Conservation (phyloP, 1,140 invertebrate genomes). For the Leptopilina boulardi region DNA sequence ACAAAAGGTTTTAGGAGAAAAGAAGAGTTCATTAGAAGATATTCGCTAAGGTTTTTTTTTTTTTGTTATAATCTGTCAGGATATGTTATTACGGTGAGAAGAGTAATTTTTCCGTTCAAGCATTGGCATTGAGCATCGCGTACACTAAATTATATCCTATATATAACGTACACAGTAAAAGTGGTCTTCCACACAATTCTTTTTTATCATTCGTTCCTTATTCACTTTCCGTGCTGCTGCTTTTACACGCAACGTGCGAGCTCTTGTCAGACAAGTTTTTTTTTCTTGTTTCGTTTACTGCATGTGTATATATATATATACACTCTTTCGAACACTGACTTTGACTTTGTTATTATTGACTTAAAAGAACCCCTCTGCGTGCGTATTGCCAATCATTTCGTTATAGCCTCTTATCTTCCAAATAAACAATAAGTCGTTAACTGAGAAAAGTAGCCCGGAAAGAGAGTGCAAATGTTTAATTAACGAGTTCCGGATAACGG, state of each 20-base stretch:
- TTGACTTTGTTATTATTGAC: background rate
- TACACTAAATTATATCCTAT: background rate
- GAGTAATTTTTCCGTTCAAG: background rate
- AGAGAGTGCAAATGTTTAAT: slow-evolving; percentile 13
- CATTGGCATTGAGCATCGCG: background rate
- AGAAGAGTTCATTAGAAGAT: too few species aligned
- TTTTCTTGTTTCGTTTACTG: background rate
- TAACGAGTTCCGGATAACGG: slow-evolving; percentile 10
- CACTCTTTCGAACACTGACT: background rate
- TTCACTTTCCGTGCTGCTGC: slow-evolving; percentile 41
- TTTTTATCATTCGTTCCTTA: slow-evolving; percentile 29
- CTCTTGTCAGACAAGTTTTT: slow-evolving; percentile 43
- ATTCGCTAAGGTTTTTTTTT: background rate
- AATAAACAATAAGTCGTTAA: slow-evolving; percentile 13
- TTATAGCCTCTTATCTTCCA: background rate
- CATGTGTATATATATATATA: too few species aligned
- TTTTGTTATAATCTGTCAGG: background rate
- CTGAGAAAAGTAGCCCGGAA: background rate
- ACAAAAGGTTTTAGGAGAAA: background rate
- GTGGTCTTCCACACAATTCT: slow-evolving; percentile 25
- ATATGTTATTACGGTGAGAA: background rate
- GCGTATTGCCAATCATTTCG: background rate
- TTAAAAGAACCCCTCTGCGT: background rate
- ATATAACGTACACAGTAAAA: slow-evolving; percentile 7
- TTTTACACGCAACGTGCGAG: slow-evolving; percentile 33